Evolutionary conservation across 2,797 vertebrate species (phyloP).

Genomic region (Helicolenus hilgendorfi): DNA sequence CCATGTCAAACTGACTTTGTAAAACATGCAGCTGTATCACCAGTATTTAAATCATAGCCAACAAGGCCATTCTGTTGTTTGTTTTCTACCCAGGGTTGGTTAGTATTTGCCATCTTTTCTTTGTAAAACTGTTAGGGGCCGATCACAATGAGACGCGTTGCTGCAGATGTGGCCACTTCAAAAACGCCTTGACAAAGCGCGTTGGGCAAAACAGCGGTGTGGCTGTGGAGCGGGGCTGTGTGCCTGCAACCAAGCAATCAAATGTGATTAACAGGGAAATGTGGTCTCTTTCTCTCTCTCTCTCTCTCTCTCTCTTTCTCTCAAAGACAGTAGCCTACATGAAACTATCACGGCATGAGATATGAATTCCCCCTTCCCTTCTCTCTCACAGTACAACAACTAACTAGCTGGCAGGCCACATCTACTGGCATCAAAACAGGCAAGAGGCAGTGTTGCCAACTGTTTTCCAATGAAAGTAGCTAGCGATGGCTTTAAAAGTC

Average conservation of each 20-base stretch:
- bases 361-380: no score
- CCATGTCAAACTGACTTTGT: not conserved
- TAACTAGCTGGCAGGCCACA: not conserved
- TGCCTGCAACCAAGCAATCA: not conserved
- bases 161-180: not conserved
- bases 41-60: not conserved
- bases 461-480: not conserved
- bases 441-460: not conserved
- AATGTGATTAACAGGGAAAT: not conserved
- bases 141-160: not conserved
- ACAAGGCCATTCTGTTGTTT: not conserved
- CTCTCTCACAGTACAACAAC: not conserved
- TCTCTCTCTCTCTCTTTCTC: no score
- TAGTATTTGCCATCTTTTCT: not conserved
- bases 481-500: no score
- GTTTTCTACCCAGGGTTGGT: not conserved
- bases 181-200: not conserved
- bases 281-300: not conserved
- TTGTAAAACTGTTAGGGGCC: not conserved
- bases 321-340: not conserved
- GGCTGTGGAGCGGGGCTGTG: not conserved
- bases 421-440: not conserved
- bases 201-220: not conserved
- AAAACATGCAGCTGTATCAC: not conserved
- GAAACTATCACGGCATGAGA: not conserved